Conservation (phyloP, 2,113 vertebrate genomes). For the Tragelaphus scriptus region DNA sequence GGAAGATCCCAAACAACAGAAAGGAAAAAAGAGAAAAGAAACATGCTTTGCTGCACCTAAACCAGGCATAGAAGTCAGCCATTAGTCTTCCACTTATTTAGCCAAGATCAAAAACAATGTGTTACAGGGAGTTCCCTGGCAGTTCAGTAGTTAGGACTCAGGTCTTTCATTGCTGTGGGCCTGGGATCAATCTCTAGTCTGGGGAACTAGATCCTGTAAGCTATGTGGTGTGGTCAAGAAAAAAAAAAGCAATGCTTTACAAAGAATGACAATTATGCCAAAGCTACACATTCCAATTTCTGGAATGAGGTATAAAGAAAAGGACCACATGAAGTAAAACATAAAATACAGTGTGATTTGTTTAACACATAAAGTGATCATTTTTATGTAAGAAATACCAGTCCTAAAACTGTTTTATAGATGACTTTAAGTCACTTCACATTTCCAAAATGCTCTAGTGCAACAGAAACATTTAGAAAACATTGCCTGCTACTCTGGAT, state of each 20-base stretch:
- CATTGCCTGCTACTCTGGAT: constrained; percentile 76
- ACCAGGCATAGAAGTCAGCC: background rate
- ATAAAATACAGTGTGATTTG: background rate
- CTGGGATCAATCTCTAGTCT: background rate
- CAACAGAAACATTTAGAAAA: background rate
- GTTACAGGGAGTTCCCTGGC: background rate
- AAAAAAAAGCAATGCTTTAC: background rate
- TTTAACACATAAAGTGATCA: background rate
- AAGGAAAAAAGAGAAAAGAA: background rate
- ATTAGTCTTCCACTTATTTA: background rate
- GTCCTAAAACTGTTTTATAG: background rate
- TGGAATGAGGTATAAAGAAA: background rate
- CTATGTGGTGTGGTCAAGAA: background rate
- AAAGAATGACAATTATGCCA: background rate
- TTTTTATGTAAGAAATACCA: background rate
- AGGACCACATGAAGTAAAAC: background rate
- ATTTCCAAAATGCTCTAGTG: background rate
- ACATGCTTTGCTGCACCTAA: background rate
- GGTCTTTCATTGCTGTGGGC: background rate
- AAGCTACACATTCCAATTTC: background rate
- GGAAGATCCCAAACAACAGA: background rate
- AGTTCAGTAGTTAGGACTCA: background rate
- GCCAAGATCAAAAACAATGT: background rate
- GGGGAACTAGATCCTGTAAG: background rate
- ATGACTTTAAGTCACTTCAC: background rate